Evolutionary conservation across 2,888 invertebrate genomes (phyloP).

Genomic region (Griposia aprilina): DNA sequence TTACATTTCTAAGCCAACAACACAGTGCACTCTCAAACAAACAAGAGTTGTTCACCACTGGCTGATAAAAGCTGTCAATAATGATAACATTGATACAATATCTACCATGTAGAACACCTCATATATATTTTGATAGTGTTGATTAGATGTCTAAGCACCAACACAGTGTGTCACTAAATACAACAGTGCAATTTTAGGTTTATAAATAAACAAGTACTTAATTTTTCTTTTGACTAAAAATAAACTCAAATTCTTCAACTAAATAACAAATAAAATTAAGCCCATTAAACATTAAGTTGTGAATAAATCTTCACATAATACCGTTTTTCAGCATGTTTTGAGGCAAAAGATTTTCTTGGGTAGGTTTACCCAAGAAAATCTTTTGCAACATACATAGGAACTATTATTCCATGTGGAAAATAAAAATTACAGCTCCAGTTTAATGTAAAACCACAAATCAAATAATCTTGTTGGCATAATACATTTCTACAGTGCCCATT

Average conservation of each 20-base stretch:
- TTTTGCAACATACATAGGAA: not conserved
- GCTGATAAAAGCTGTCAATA: constrained; percentile 71
- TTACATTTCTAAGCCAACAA: not conserved
- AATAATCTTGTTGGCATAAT: not conserved
- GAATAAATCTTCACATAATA: not conserved
- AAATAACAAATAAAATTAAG: not conserved
- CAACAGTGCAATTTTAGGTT: not conserved
- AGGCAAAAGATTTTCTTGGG: too few relatives aligned
- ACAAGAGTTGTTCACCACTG: constrained; percentile 70
- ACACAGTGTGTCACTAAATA: not conserved
- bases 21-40: not conserved
- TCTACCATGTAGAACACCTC: constrained; percentile 47
- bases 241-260: not conserved
- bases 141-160: constrained; percentile 13
- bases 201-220: not conserved
- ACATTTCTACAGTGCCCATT: not conserved
- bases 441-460: constrained; percentile 5
- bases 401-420: not conserved
- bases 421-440: not conserved
- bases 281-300: not conserved
- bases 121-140: constrained; percentile 38
- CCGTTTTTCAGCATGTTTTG: not conserved
- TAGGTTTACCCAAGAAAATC: not conserved
- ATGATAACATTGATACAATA: constrained; percentile 64
- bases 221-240: not conserved